These are phyloP conservation scores for Dione juno DNA, from an alignment of 2,888 invertebrate genomes.

Conservation along the genomic window DNA sequence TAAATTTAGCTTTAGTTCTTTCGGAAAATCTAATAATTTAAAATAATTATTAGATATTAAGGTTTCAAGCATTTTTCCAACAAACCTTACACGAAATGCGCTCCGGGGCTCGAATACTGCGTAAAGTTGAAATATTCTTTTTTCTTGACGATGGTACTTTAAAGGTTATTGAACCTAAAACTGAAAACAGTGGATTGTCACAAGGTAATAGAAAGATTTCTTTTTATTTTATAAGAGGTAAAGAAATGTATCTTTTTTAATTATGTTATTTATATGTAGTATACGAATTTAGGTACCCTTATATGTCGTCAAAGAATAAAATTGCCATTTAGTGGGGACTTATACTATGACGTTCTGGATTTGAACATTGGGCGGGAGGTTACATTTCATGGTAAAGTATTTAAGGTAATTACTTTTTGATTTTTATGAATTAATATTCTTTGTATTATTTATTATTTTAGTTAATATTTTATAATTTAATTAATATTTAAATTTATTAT, in stretches of 20 bases:
- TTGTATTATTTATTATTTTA: background rate
- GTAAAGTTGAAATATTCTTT: slow-evolving; percentile 92
- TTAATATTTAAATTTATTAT: background rate
- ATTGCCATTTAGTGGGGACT: slow-evolving; percentile 88
- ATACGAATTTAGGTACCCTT: slow-evolving; percentile 84
- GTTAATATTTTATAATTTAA: slow-evolving; percentile 2
- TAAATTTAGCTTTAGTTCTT: too few relatives aligned
- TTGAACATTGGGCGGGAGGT: slow-evolving; percentile 93
- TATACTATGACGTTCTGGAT: slow-evolving; percentile 92
- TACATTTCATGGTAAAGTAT: slow-evolving; percentile 91
- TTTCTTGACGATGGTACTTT: slow-evolving; percentile 96
- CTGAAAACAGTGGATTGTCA: slow-evolving; percentile 92
- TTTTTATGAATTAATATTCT: background rate
- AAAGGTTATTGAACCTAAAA: slow-evolving; percentile 91
- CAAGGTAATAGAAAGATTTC: slow-evolving; percentile 85
- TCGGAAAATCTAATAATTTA: background rate
- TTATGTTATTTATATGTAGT: slow-evolving; percentile 37
- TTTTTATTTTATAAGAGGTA: background rate
- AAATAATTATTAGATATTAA: slow-evolving; percentile 82
- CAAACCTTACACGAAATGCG: slow-evolving; percentile 90
- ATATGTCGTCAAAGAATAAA: slow-evolving; percentile 93
- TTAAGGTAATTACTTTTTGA: slow-evolving; percentile 62
- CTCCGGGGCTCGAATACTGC: slow-evolving; percentile 86
- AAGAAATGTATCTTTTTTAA: background rate
- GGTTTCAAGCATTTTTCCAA: slow-evolving; percentile 91